These are phyloP conservation scores for Teinopalpus imperialis DNA, from an alignment of 2,888 invertebrate genomes.

Conservation along the genomic window DNA sequence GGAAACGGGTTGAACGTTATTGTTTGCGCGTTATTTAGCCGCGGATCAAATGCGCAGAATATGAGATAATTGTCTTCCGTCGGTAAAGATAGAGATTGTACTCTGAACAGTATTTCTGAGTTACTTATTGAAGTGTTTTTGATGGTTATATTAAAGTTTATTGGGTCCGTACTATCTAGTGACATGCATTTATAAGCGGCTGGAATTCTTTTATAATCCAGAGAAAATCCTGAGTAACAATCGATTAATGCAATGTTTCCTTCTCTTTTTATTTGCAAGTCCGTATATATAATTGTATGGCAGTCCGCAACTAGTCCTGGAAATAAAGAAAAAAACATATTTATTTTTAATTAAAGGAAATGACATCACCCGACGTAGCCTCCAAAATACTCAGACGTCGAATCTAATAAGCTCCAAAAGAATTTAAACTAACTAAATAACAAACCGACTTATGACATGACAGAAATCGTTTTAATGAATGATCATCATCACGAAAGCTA, in stretches of 20 bases:
- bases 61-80: slow-evolving; percentile 71
- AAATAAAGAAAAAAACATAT: slow-evolving; percentile 40
- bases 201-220: slow-evolving; percentile 51
- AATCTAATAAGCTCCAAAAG: too few species aligned
- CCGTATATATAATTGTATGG: slow-evolving; percentile 84
- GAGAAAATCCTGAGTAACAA: slow-evolving; percentile 50
- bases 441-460: too few species aligned
- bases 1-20: slow-evolving; percentile 80
- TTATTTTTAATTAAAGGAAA: too few species aligned
- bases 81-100: slow-evolving; percentile 80
- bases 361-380: too few species aligned
- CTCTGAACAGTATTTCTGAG: slow-evolving; percentile 55
- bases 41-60: slow-evolving; percentile 72
- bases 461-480: too few species aligned
- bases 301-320: slow-evolving; percentile 86
- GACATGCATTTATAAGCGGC: slow-evolving; percentile 77
- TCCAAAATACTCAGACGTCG: too few species aligned
- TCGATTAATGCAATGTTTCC: slow-evolving; percentile 58
- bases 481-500: too few species aligned
- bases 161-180: slow-evolving; percentile 48
- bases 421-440: too few species aligned
- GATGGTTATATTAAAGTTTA: slow-evolving; percentile 62
- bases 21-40: slow-evolving; percentile 52
- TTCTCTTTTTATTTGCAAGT: slow-evolving; percentile 81
- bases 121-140: slow-evolving; percentile 51